A percentile compares a stretch with the other conserved stretches of the same genome.
Conservation (phyloP, 2,888 invertebrate species). For the Hydrotaea diabolus region DNA sequence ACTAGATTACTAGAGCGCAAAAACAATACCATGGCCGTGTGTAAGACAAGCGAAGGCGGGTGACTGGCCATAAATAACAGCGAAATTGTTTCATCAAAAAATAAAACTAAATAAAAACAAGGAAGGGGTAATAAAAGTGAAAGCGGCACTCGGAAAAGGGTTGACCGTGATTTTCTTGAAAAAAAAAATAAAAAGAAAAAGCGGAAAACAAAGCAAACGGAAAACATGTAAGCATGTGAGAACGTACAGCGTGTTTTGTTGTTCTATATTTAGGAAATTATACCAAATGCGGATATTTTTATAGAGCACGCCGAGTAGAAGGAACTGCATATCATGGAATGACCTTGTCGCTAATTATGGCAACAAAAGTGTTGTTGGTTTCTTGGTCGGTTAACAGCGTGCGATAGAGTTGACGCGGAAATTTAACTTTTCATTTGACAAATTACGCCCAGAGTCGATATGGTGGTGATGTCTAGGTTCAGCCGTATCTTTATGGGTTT, state of each 20-base stretch:
- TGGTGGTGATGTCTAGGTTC: background rate
- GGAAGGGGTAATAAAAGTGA: conserved; percentile 32
- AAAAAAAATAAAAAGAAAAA: background rate
- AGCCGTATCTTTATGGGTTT: conserved; percentile 10
- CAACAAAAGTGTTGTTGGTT: conserved; percentile 2
- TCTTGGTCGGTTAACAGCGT: background rate
- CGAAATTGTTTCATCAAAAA: background rate
- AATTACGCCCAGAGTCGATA: conserved; percentile 31
- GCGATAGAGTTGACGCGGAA: conserved; percentile 56
- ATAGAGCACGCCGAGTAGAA: background rate
- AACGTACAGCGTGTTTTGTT: background rate
- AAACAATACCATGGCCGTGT: conserved; percentile 30
- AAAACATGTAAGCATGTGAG: conserved; percentile 11
- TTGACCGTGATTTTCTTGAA: conserved; percentile 10
- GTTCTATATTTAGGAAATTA: conserved; percentile 26
- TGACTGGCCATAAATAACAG: background rate
- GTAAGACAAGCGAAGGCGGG: background rate
- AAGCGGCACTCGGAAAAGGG: conserved; percentile 6
- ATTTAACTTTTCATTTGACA: conserved; percentile 65
- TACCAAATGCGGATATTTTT: conserved; percentile 5
- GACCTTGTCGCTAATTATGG: conserved; percentile 30
- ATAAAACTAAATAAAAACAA: too few relatives aligned
- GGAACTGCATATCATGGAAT: background rate
- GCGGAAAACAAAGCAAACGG: background rate
- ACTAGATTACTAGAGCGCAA: conserved; percentile 57